These are phyloP conservation scores for Erebia palarica DNA, from an alignment of 2,888 invertebrate genomes.

Conservation along the genomic window DNA sequence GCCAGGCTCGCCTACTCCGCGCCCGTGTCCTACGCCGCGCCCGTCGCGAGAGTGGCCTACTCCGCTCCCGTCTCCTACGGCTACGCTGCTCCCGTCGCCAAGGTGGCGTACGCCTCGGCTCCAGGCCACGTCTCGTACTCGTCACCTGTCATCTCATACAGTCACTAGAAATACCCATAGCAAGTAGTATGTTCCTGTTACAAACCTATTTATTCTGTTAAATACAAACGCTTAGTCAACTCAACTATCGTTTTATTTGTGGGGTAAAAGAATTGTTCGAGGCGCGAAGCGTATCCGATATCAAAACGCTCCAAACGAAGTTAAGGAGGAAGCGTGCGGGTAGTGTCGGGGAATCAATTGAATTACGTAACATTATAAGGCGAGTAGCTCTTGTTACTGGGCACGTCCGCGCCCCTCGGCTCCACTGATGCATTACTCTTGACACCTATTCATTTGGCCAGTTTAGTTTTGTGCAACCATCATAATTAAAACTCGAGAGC, in stretches of 20 bases:
- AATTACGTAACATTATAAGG: conserved; percentile 80
- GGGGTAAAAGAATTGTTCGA: conserved; percentile 66
- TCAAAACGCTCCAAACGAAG: conserved; percentile 80
- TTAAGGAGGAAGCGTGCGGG: conserved; percentile 78
- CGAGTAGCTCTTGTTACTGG: conserved; percentile 73
- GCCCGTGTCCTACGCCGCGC: conserved; percentile 46
- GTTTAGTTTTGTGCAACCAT: conserved; percentile 57
- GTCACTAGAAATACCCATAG: conserved; percentile 58
- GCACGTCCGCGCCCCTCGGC: conserved; percentile 69
- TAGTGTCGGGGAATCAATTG: conserved; percentile 81
- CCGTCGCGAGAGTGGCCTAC: conserved; percentile 47
- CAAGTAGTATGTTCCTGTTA: conserved; percentile 34
- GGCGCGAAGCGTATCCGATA: conserved; percentile 79
- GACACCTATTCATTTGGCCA: conserved; percentile 76
- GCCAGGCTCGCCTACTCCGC: conserved; percentile 52
- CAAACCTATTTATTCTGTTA: conserved; percentile 41
- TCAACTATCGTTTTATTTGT: conserved; percentile 54
- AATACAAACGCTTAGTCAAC: conserved; percentile 40
- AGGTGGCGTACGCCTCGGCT: conserved; percentile 54
- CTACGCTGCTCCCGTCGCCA: conserved; percentile 47
- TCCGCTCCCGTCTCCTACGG: conserved; percentile 42
- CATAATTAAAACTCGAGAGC: conserved; percentile 27
- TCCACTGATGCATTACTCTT: conserved; percentile 72
- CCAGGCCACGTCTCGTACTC: conserved; percentile 43
- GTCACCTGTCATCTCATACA: conserved; percentile 61